phyloP scores from a whole-genome alignment of 2,797 vertebrate species.

The Pygocentrus nattereri region DNA sequence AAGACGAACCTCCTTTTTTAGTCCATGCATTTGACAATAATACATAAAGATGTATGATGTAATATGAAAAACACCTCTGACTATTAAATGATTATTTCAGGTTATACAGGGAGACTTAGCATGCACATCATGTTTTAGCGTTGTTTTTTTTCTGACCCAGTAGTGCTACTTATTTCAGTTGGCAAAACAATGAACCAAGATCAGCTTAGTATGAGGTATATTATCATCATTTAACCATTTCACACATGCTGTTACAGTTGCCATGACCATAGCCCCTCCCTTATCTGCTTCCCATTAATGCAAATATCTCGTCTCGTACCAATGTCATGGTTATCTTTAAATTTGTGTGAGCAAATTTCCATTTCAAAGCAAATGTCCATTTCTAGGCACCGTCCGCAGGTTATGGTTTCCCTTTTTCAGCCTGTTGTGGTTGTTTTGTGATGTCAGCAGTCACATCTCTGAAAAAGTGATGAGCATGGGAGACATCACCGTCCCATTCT shows the following conservation, averaged over 20 bases:
- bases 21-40: too few species aligned
- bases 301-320: background rate
- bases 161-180: too few species aligned
- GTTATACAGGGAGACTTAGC: too few species aligned
- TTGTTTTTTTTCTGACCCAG: too few species aligned
- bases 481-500: background rate
- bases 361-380: background rate
- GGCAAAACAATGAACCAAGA: too few species aligned
- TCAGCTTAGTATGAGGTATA: too few species aligned
- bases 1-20: too few species aligned
- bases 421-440: background rate
- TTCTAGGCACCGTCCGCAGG: background rate
- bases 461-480: background rate
- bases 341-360: background rate
- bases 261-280: background rate
- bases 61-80: too few species aligned
- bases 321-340: background rate
- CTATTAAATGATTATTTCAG: too few species aligned
- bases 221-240: background rate
- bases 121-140: too few species aligned
- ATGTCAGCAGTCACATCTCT: background rate
- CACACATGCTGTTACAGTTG: conserved; percentile 48
- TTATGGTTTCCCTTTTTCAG: too few species aligned
- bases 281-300: background rate
- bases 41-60: too few species aligned